Percentiles rank a stretch among this genome's conserved stretches.
These are phyloP conservation scores for Anser brachyrhynchus DNA, from an alignment of 2,113 vertebrate genomes.

Conservation along the genomic window DNA sequence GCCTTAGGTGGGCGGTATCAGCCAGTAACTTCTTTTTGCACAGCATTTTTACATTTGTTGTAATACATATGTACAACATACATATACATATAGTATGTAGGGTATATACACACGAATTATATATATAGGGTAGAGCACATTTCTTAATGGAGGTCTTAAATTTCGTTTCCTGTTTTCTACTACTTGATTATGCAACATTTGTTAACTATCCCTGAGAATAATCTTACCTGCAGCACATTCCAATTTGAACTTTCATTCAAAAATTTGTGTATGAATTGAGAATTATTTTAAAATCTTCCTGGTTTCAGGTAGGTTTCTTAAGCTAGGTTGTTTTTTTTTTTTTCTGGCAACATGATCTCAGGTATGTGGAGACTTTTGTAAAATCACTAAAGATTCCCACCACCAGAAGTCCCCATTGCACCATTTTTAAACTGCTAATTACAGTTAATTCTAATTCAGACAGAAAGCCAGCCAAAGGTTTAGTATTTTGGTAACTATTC, in stretches of 20 bases:
- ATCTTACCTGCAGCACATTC: rapidly evolving
- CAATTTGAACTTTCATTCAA: not conserved
- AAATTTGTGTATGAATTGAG: rapidly evolving
- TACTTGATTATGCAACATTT: not conserved
- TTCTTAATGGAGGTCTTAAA: not conserved
- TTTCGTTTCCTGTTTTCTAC: not conserved
- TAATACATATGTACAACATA: no score
- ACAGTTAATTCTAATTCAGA: not conserved
- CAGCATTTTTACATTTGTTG: not conserved
- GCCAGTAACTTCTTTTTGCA: not conserved
- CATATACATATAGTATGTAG: no score
- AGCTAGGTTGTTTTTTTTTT: not conserved
- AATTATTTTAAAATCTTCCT: not conserved
- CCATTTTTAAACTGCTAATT: not conserved
- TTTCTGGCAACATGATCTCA: not conserved
- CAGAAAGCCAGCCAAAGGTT: not conserved
- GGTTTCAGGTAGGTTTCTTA: not conserved
- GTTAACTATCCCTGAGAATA: not conserved
- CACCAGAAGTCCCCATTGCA: not conserved
- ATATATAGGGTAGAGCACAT: not conserved
- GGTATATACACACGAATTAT: no score
- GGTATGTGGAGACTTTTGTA: rapidly evolving
- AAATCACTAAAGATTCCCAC: not conserved
- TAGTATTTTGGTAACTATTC: no score
- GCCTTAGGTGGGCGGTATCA: not conserved